A percentile compares a stretch with the other conserved stretches of the same genome.
These are phyloP conservation scores for Balaenoptera acutorostrata DNA, from an alignment of 2,113 vertebrate species.

Conservation along the genomic window DNA sequence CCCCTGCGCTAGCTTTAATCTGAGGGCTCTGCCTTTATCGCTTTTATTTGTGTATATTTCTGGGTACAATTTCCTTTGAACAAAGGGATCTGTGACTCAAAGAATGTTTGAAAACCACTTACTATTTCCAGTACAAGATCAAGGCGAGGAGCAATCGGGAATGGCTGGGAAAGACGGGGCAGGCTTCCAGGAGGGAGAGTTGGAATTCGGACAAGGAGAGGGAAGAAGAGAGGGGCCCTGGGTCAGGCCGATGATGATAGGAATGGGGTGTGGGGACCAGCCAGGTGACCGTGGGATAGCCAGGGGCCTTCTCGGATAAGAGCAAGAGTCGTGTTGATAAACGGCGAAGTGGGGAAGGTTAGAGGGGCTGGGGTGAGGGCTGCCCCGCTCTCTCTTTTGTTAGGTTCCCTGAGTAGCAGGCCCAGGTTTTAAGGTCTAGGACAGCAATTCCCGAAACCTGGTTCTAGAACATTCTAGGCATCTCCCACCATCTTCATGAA, in stretches of 20 bases:
- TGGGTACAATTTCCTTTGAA: slow-evolving; percentile 56
- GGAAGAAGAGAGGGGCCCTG: neutral
- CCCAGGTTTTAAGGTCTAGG: neutral
- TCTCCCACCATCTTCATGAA: neutral
- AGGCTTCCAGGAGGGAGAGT: neutral
- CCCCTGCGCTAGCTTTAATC: neutral
- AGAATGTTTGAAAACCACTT: slow-evolving; percentile 27
- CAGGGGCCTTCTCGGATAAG: neutral
- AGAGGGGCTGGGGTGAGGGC: neutral
- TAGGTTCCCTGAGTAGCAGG: neutral
- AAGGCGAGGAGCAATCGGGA: neutral
- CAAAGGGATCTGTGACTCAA: slow-evolving; percentile 33
- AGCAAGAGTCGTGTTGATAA: too few species aligned
- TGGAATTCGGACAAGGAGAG: neutral
- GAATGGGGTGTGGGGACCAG: rapidly evolving
- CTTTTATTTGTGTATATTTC: slow-evolving; percentile 45
- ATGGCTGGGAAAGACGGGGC: neutral
- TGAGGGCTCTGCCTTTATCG: neutral
- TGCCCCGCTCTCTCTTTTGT: neutral
- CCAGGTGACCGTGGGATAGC: neutral
- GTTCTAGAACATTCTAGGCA: neutral
- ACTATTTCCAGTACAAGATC: slow-evolving; percentile 36
- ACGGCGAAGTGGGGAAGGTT: rapidly evolving
- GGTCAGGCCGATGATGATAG: neutral
- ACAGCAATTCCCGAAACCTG: neutral